Base-by-base conservation (phyloP, 2,113 vertebrate genomes). In the Progne subis region DNA sequence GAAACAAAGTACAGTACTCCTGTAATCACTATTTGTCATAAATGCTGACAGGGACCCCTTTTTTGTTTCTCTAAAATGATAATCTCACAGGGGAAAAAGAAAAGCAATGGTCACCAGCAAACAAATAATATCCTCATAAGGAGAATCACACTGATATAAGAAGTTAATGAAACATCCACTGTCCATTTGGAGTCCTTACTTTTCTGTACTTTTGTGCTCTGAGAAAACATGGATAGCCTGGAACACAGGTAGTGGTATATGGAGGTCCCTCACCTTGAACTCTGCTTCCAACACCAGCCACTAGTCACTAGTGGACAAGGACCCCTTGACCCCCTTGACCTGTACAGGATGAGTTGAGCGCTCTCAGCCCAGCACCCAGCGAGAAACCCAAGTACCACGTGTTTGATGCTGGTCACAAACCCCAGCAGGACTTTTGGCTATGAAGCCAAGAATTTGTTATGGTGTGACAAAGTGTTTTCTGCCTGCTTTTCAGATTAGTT, bases 381-480 rank as follows among this genome's bases (percentile, higher is more conserved):
- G 8, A 79, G 84, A 78, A 61, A 18, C 0, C 0, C 41, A 60
- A 18, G 52, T 19, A 39, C 24, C 29, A 11, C 0, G 0, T 20
- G 15, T 74, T 23, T 63, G 56, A 49, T 43, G 56, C 46, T 63
- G 60, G 56, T 37, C 41, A 15, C 86, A 83, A 90, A 71, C 9
- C 1, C 31, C 65, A 67, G 34, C 21, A 70, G 23, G 17, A 25
- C n/a, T 77, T 85, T 59, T 78, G 39, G 21, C 71, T 75, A 15
- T 9, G 41, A 83, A 95, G 44, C 12, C 37, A 81, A 52, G 76
- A 57, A 82, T 68, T 75, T 81, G 64, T 65, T 50, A 49, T 0
- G 2, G 17, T n/a, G 44, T 34, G 47, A 80, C 43, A n/a, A 86
- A 76, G 77, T 87, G 65, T 88, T 86, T 88, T 86, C 92, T 93